phyloP scores from a whole-genome alignment of 2,797 vertebrate genomes.

The Enteromius fasciolatus region DNA sequence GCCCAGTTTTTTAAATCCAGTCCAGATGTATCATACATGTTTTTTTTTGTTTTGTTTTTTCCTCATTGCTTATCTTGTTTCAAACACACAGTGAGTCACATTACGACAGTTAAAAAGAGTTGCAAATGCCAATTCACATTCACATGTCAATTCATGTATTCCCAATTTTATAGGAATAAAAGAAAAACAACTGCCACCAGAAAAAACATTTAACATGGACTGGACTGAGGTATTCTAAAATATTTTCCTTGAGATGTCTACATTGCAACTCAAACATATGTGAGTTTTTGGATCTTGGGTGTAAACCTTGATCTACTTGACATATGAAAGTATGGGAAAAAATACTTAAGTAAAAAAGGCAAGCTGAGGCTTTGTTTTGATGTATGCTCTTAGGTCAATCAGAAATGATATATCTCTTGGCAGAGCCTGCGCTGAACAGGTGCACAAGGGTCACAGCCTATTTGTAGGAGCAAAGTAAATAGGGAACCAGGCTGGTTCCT shows the following conservation, averaged over 20 bases:
- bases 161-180: not conserved
- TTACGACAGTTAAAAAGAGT: not conserved
- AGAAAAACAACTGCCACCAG: not conserved
- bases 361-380: conserved; percentile 43
- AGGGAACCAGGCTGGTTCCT: conserved; percentile 56
- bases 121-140: not conserved
- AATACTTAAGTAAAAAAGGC: not conserved
- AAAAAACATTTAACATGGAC: not conserved
- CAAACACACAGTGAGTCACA: not conserved
- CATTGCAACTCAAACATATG: not conserved
- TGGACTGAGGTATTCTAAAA: not conserved
- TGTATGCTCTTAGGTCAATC: conserved; percentile 54
- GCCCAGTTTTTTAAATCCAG: not conserved
- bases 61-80: not conserved
- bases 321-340: conserved; percentile 16
- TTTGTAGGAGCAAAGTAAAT: conserved; percentile 62
- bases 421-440: conserved; percentile 67
- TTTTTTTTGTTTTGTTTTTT: not conserved
- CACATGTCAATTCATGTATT: not conserved
- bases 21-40: not conserved
- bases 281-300: not conserved
- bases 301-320: conserved; percentile 12
- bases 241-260: not conserved
- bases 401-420: conserved; percentile 67
- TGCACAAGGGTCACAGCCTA: conserved; percentile 67